Conservation (phyloP, 2,113 vertebrate species). For the Labeo catla region DNA sequence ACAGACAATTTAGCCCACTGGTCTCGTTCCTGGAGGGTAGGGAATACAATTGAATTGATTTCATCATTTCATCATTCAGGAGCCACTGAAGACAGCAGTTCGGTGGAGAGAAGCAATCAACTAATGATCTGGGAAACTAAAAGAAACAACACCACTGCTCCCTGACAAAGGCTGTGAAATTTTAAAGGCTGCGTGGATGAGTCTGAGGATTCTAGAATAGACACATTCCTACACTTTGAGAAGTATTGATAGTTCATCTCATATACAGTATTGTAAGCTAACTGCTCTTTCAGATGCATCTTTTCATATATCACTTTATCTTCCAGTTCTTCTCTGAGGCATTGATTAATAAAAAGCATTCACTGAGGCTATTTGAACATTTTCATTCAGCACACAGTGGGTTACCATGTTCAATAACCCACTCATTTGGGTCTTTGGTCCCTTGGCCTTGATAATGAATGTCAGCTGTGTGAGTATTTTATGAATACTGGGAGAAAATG, state of each 20-base stretch:
- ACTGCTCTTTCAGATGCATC: neutral
- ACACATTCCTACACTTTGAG: constrained; percentile 61
- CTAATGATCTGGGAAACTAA: neutral
- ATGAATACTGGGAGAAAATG: neutral
- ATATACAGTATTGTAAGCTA: constrained; percentile 10
- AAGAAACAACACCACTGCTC: neutral
- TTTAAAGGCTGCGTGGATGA: constrained; percentile 70
- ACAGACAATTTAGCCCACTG: neutral
- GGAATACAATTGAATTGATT: neutral
- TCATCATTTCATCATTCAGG: neutral
- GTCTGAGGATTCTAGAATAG: constrained; percentile 59
- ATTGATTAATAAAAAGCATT: neutral
- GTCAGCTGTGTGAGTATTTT: neutral
- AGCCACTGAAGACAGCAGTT: neutral
- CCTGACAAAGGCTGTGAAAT: constrained; percentile 62
- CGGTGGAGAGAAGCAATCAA: neutral
- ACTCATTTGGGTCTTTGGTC: neutral
- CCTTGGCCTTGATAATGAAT: neutral
- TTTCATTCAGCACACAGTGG: neutral
- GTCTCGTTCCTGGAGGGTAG: neutral
- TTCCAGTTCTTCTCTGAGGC: neutral
- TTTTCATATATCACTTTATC: constrained; percentile 39
- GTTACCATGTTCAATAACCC: neutral
- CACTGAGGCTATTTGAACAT: neutral
- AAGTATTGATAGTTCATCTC: constrained; percentile 62